Conservation (phyloP, 2,888 invertebrate genomes). For the Alloplasta piceator region DNA sequence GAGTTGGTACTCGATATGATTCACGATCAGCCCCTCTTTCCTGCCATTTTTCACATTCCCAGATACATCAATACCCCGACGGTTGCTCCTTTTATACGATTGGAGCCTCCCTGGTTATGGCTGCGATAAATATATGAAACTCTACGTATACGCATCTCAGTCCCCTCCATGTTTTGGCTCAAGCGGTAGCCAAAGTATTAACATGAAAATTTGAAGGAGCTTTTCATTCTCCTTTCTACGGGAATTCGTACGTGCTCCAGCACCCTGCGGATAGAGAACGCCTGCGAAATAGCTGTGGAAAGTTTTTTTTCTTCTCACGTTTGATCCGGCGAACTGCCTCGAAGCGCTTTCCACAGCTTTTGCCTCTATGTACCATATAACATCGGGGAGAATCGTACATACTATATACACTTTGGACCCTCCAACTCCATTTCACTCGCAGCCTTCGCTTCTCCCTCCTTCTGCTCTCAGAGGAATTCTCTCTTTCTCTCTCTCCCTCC, state of each 20-base stretch:
- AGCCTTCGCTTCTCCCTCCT: slow-evolving; percentile 52
- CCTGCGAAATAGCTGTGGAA: slow-evolving; percentile 49
- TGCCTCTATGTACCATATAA: slow-evolving; percentile 1
- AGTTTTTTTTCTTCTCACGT: slow-evolving; percentile 51
- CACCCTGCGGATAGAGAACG: slow-evolving; percentile 42
- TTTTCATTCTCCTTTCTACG: slow-evolving; percentile 37
- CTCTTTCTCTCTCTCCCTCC: slow-evolving; percentile 45
- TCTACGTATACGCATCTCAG: slow-evolving; percentile 23
- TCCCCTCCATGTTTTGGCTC: slow-evolving; percentile 22
- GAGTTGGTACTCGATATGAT: not conserved
- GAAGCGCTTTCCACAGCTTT: slow-evolving; percentile 50
- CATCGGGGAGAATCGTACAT: not conserved
- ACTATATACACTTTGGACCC: slow-evolving; percentile 50
- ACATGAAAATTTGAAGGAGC: slow-evolving; percentile 63
- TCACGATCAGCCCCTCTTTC: slow-evolving; percentile 14
- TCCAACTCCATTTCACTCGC: slow-evolving; percentile 62
- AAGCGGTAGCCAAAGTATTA: slow-evolving; percentile 53
- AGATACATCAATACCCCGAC: slow-evolving; percentile 52
- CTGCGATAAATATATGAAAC: slow-evolving; percentile 49
- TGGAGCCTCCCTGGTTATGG: slow-evolving; percentile 47
- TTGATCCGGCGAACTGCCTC: slow-evolving; percentile 52
- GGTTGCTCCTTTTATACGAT: slow-evolving; percentile 48
- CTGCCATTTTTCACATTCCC: slow-evolving; percentile 49
- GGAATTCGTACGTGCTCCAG: slow-evolving; percentile 41
- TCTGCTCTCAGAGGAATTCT: slow-evolving; percentile 47